A percentile compares a stretch with the other conserved stretches of the same genome.
These are phyloP conservation scores for Psophia crepitans DNA, from an alignment of 2,113 vertebrate species.

Conservation along the genomic window DNA sequence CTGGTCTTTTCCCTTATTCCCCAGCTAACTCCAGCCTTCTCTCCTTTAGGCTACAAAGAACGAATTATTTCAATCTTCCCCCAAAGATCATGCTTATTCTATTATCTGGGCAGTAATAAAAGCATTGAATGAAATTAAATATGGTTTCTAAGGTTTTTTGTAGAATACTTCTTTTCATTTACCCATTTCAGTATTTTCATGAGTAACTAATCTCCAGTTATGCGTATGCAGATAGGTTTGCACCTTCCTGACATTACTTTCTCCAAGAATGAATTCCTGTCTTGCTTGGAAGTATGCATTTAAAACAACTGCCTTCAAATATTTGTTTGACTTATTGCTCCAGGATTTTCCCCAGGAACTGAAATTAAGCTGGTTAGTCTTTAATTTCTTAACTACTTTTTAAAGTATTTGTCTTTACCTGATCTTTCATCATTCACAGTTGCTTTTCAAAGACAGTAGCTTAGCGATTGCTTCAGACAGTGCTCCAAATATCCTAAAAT, in stretches of 20 bases:
- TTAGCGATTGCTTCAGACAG: background rate
- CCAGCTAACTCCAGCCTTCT: background rate
- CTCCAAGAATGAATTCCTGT: background rate
- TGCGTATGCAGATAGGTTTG: fast-evolving
- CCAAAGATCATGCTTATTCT: background rate
- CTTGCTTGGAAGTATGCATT: background rate
- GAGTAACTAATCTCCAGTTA: background rate
- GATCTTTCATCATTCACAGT: background rate
- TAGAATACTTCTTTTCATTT: background rate
- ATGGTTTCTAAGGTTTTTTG: background rate
- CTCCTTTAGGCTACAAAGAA: background rate
- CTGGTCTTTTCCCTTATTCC: background rate
- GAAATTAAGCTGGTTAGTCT: background rate
- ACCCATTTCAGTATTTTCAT: background rate
- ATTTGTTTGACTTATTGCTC: background rate
- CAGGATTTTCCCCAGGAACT: background rate
- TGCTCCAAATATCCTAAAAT: background rate
- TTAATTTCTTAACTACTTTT: background rate
- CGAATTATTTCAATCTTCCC: background rate
- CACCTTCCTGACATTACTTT: background rate
- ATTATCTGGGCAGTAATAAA: background rate
- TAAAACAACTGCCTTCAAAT: background rate
- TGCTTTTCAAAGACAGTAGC: background rate
- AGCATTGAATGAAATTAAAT: background rate
- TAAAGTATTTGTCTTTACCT: background rate